These are phyloP conservation scores for Ischnus inquisitorius DNA, from an alignment of 2,888 invertebrate genomes.

Conservation along the genomic window DNA sequence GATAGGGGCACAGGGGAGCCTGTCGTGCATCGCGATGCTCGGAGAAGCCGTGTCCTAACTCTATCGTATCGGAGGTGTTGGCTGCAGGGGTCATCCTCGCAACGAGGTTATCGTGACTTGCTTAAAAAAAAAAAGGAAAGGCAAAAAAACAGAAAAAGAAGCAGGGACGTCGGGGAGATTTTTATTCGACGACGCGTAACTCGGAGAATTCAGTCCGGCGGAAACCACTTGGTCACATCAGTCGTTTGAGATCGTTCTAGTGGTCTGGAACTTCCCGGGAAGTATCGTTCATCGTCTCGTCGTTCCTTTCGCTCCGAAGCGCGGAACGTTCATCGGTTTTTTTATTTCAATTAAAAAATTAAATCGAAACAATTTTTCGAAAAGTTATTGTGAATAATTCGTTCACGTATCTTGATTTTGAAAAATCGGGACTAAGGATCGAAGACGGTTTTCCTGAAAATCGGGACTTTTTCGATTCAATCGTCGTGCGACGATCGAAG, in stretches of 20 bases:
- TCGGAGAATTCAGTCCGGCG: conserved; percentile 76
- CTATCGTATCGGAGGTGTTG: conserved; percentile 76
- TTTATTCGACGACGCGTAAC: conserved; percentile 76
- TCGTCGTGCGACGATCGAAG: neutral
- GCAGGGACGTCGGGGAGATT: conserved; percentile 75
- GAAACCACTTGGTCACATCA: conserved; percentile 72
- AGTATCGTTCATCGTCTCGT: neutral
- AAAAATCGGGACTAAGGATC: neutral
- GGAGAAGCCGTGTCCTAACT: conserved; percentile 68
- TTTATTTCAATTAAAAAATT: no score
- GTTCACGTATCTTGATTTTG: neutral
- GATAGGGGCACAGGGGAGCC: conserved; percentile 11
- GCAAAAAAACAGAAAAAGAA: conserved; percentile 61
- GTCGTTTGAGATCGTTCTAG: conserved; percentile 45
- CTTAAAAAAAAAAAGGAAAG: conserved; percentile 54
- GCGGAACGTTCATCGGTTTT: neutral
- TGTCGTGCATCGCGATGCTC: conserved; percentile 47
- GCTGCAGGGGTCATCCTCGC: conserved; percentile 78
- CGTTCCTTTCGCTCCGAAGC: neutral
- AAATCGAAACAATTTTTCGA: neutral
- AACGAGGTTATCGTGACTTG: conserved; percentile 80
- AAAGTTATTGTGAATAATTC: conserved; percentile 1
- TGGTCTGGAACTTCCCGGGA: neutral
- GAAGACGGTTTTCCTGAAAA: neutral
- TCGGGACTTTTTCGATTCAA: no score